Base-by-base conservation (phyloP, 2,888 invertebrate genomes). In the Perizoma flavofasciatum region DNA sequence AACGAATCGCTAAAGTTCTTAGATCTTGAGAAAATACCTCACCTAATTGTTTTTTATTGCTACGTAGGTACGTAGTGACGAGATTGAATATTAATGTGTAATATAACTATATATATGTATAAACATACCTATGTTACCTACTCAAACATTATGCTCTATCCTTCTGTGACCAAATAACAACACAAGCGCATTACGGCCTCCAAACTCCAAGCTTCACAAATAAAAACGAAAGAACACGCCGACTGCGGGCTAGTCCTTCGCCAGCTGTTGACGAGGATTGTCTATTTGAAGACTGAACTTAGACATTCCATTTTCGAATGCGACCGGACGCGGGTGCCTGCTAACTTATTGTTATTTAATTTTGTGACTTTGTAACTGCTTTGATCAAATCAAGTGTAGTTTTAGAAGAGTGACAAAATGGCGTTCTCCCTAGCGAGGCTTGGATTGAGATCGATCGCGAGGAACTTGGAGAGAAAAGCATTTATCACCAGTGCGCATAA, bases 361-460 rank as follows among this genome's bases (percentile, higher is more conserved):
- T 11, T 54, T 11, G 40, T 50, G 50, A 45, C 33, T 45, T 49
- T 40, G 9, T 22, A 3, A 3, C 22, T 22, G 22, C 22, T 22
- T 22, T 22, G 22, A 22, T 22, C 22, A 22, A 22, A 6, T 22
- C 11, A 22, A 10, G 44, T 44, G 44, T 44, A 6, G 11, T 44
- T n/a, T 44, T 22, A 7, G 4, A 44, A 46, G 6, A 44, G 43
- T 47, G 46, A n/a, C 34, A 85, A 83, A 72, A 93, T 93, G 93
- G 93, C 93, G 74, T 78, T 89, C 59, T 88, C 92, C 10, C 67
- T 93, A 52, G 78, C 90, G 72, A 83, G 89, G 73, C 74, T 87
- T 61, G 90, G 92, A 71, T 70, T 89, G 55, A 81, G 84, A 69
- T 78, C 83, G 34, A 79, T 79, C 57, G 73, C 76, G 57, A 73